Percentiles rank a stretch among this genome's conserved stretches.
phyloP scores from a whole-genome alignment of 2,797 vertebrate species.

The Acanthurus tractus region DNA sequence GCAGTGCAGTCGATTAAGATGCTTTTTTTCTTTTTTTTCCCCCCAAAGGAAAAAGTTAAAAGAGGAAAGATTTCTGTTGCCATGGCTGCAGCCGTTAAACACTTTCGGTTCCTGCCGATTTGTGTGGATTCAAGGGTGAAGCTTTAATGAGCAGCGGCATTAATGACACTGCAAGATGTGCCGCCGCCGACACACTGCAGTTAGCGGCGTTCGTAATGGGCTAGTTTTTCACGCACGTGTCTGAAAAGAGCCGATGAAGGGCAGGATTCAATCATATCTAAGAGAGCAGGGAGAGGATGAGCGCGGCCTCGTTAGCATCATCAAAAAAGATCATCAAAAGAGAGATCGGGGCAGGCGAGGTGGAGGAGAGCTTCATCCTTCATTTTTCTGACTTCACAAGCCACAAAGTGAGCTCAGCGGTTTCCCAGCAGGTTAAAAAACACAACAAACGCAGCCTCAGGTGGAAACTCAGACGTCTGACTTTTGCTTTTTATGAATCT shows the following conservation, averaged over 20 bases:
- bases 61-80: slow-evolving; percentile 56
- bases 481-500: background rate
- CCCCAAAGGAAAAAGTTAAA: slow-evolving; percentile 37
- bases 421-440: slow-evolving; percentile 4
- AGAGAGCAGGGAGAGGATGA: slow-evolving; percentile 39
- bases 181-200: slow-evolving; percentile 38
- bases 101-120: slow-evolving; percentile 35
- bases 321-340: no score
- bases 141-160: slow-evolving; percentile 67
- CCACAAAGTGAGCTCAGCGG: background rate
- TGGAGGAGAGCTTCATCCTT: slow-evolving; percentile 4
- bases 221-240: slow-evolving; percentile 41
- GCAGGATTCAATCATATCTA: slow-evolving; percentile 53
- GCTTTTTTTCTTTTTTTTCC: background rate
- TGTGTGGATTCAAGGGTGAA: slow-evolving; percentile 57
- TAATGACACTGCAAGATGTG: slow-evolving; percentile 73
- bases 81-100: slow-evolving; percentile 59
- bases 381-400: background rate
- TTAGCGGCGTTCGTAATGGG: slow-evolving; percentile 50
- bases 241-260: slow-evolving; percentile 31
- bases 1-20: slow-evolving; percentile 23
- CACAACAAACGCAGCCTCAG: background rate
- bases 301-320: slow-evolving; percentile 9
- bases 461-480: slow-evolving; percentile 1
- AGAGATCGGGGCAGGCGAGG: slow-evolving; percentile 19